Evolutionary conservation across 2,888 invertebrate species (phyloP).

Genomic region (Imbricaverruca yamaguchii): DNA sequence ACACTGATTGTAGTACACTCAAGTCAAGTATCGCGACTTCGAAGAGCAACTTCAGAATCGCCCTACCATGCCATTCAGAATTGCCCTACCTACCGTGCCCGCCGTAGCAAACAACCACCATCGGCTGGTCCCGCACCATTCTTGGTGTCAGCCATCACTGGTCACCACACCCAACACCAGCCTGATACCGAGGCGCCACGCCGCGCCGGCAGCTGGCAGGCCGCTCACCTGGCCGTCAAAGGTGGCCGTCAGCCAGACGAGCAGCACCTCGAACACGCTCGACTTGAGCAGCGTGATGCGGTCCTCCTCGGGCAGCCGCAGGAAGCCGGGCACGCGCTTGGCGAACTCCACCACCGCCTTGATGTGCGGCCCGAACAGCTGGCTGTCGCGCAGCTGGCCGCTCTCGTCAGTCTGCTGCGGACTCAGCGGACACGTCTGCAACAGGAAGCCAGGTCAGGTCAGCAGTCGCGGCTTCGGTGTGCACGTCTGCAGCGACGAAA

Average conservation of each 20-base stretch:
- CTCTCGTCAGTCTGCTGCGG: conserved; percentile 76
- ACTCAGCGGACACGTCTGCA: conserved; percentile 92
- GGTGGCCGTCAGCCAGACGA: conserved; percentile 92
- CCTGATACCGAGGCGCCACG: no score
- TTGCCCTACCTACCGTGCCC: no score
- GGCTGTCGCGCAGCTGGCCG: conserved; percentile 68
- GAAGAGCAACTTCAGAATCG: no score
- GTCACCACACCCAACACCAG: no score
- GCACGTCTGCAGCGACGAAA: no score
- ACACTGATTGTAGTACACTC: no score
- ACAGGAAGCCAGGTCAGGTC: conserved; percentile 26
- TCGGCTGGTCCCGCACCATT: no score
- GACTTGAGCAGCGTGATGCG: conserved; percentile 95
- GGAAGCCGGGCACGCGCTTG: conserved; percentile 94
- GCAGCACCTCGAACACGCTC: conserved; percentile 91
- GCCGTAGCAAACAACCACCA: no score
- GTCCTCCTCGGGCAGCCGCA: conserved; percentile 88
- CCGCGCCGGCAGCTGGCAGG: neutral
- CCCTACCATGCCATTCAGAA: no score
- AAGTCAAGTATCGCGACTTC: no score
- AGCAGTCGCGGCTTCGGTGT: neutral
- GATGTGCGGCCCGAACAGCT: conserved; percentile 92
- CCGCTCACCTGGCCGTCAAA: conserved; percentile 67
- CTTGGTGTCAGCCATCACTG: no score
- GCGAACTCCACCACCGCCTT: conserved; percentile 97